Evolutionary conservation across 2,888 invertebrate genomes (phyloP), one percentile per base, ranked within the genome.

Genomic region (Drosophila neutralis): DNA sequence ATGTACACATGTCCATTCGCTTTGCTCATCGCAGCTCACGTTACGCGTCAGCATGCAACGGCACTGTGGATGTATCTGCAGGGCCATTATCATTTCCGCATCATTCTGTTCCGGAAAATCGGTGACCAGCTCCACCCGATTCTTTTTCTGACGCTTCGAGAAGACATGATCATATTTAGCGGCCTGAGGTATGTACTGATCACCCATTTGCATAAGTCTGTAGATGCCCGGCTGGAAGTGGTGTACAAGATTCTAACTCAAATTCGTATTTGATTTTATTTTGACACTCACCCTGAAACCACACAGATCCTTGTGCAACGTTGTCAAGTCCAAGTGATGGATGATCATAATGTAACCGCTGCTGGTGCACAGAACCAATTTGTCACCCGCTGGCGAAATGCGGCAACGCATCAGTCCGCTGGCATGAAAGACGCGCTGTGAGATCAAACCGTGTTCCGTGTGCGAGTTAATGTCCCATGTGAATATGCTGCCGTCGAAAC

Each of bases 1-100:
- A 93, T 98, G 98, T 62, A 98, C 95, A 91, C 98, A 97, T 10
- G 98, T 98, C 97, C 98, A 98, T 96, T 98, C 98, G 45, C 97
- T 96, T 89, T 95, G 95, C 91, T 98, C 98, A 84, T 97, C 96
- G 73, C 95, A 95, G 89, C 97, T 97, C 64, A 98, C 96, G 93
- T 98, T 98, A 78, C 98, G 95, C 66, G 97, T 97, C 40, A 98
- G 94, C 24, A 97, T 97, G 91, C 97, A 97, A 96, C 97, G 98
- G 24, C 98, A 91, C 38, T 89, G 83, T 6, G 92, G 92, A 73
- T 92, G 92, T 31, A 92, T 91, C 88, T 92, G 96, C 70, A 98
- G 94, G 2, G 98, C 97, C 81, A 97, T 97, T 76, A 98, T 97
- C 65, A 98, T 97, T 92, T 98, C 97, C 0, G 98, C 98, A 76